These are phyloP conservation scores for Piscicola geometra DNA, from an alignment of 2,888 invertebrate species.

Conservation along the genomic window DNA sequence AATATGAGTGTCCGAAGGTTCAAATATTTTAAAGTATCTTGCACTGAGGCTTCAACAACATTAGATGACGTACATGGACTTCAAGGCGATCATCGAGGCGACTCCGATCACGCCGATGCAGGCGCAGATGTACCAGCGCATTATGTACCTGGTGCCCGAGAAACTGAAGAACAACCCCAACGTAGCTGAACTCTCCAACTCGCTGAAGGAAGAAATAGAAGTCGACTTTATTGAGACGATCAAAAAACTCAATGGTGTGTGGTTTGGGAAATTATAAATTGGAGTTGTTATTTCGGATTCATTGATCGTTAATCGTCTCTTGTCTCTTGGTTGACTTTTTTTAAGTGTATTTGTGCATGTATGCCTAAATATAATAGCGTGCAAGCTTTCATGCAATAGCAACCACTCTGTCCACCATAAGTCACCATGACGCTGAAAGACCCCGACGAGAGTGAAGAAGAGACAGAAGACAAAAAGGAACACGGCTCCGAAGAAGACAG, in stretches of 20 bases:
- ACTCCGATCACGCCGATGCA: constrained; percentile 55
- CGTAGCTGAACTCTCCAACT: constrained; percentile 47
- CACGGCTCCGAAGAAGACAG: background rate
- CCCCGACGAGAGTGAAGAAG: constrained; percentile 16
- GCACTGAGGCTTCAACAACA: too few relatives aligned
- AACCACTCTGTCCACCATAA: too few relatives aligned
- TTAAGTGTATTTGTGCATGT: background rate
- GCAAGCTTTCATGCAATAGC: background rate
- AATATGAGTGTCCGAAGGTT: too few relatives aligned
- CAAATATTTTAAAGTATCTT: too few relatives aligned
- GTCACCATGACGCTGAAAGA: constrained; percentile 26
- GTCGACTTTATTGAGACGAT: constrained; percentile 52
- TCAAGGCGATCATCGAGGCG: constrained; percentile 54
- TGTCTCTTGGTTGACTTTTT: background rate
- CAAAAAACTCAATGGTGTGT: constrained; percentile 55
- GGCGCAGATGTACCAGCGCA: constrained; percentile 52
- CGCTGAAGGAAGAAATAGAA: constrained; percentile 51
- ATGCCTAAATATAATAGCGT: background rate
- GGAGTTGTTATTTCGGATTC: background rate
- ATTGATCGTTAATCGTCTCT: background rate
- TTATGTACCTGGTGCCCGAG: constrained; percentile 52
- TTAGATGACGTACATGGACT: constrained; percentile 55
- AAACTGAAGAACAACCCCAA: constrained; percentile 47
- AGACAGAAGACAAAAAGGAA: background rate
- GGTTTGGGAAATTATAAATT: background rate